These are phyloP conservation scores for Apis cerana DNA, from an alignment of 1,140 invertebrate species.

Conservation along the genomic window DNA sequence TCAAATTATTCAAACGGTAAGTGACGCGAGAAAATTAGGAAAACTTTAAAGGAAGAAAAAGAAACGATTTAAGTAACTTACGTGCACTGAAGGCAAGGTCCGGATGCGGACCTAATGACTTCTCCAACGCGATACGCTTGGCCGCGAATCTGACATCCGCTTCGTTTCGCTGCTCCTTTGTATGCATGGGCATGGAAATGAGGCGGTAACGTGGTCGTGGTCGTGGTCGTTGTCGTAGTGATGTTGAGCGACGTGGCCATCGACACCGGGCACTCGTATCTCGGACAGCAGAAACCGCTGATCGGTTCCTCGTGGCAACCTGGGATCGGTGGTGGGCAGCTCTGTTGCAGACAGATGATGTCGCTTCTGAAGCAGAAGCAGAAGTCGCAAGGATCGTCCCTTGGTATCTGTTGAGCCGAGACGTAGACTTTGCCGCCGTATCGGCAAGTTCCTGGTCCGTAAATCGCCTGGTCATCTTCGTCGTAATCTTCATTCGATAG, in stretches of 20 bases:
- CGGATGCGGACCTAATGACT: conserved; percentile 90
- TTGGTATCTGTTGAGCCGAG: conserved; percentile 96
- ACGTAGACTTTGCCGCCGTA: conserved; percentile 96
- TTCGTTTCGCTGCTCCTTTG: conserved; percentile 86
- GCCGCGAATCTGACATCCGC: conserved; percentile 92
- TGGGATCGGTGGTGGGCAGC: conserved; percentile 95
- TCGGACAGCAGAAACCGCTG: conserved; percentile 95
- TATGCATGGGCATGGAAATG: conserved; percentile 90
- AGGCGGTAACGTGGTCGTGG: conserved; percentile 91
- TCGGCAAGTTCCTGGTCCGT: conserved; percentile 93
- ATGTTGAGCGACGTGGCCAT: conserved; percentile 90
- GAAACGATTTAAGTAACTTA: conserved; percentile 82
- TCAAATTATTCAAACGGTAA: not conserved
- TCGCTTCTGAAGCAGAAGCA: conserved; percentile 98
- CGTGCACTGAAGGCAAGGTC: conserved; percentile 95
- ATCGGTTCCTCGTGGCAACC: conserved; percentile 95
- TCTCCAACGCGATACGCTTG: conserved; percentile 92
- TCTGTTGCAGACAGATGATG: conserved; percentile 97
- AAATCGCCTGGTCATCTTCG: conserved; percentile 87
- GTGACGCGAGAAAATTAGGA: not conserved
- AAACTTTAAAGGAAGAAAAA: not conserved
- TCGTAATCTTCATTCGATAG: conserved; percentile 84
- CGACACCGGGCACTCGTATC: conserved; percentile 95
- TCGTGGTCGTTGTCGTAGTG: conserved; percentile 91
- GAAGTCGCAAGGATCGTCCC: conserved; percentile 97